Base-by-base conservation (phyloP, 92 coral and sea anemone species). In the Paragorgia papillata region DNA sequence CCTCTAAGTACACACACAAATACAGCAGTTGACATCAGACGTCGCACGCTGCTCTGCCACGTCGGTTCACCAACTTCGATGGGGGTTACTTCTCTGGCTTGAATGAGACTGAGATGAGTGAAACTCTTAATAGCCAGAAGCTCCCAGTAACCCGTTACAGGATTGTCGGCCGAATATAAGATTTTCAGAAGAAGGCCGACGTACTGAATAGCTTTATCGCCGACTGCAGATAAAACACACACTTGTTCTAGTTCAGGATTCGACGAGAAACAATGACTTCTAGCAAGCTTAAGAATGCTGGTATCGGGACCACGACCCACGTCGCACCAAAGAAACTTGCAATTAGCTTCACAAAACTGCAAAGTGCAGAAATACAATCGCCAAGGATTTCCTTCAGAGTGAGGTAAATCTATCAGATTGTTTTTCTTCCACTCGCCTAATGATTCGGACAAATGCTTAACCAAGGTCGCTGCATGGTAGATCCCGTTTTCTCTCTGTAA, bases 201-300 rank as follows among this genome's bases (percentile, higher is more conserved):
- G 39, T 40, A 70, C 51, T 74, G 79, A 26, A 89, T 82, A 14
- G 92, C 97, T 77, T 90, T 85, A 56, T 90, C 87, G 66, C 57
- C 84, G 34, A 86, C 64, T 2, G 91, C 69, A 17, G 91, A 88
- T 37, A 90, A 58, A 21, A 93, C 97, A 57, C 97, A 93, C 13
- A 93, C 94, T 62, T 93, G 97, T 73, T 93, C 97, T 19, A 88
- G 79, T 79, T 93, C 97, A 25, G 96, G 91, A 73, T 86, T 93
- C 63, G 96, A 88, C 58, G 84, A 87, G 74, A 93, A 90, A 0
- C 94, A 84, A 78, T 86, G 96, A 30, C 92, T 87, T 19, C 90
- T 66, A 31, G 92, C 90, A n/a, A 83, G 88, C 3, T 90, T 80
- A 35, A 86, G 87, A 32, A 92, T 82, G 37, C 85, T 80, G 22